phyloP scores from a whole-genome alignment of 2,113 vertebrate genomes.

The Bufo bufo region DNA sequence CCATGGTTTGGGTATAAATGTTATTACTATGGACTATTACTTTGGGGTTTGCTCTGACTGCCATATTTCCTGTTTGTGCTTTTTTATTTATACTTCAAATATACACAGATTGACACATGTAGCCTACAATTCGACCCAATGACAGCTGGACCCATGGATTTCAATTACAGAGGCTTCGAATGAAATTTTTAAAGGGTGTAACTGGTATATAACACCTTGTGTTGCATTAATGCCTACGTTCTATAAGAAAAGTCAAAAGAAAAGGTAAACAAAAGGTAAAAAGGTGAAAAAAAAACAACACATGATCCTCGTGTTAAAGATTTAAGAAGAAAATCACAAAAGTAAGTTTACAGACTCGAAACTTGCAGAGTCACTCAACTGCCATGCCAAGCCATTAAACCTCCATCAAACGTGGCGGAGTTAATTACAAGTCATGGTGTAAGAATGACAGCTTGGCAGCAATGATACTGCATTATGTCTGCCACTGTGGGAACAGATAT shows the following conservation, averaged over 20 bases:
- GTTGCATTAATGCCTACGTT: not conserved
- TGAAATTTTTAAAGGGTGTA: constrained; percentile 26
- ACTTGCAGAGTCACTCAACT: constrained; percentile 51
- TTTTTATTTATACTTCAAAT: not conserved
- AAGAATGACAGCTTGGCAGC: constrained; percentile 56
- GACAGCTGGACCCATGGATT: not conserved
- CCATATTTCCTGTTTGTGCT: not conserved
- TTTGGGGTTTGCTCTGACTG: no score
- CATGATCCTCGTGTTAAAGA: constrained; percentile 2
- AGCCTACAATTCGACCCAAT: not conserved
- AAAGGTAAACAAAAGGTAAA: not conserved
- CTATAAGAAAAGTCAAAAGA: not conserved
- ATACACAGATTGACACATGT: not conserved
- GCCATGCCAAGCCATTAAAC: constrained; percentile 49
- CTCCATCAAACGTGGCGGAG: constrained; percentile 48
- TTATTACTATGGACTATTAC: not conserved
- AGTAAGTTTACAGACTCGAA: constrained; percentile 32
- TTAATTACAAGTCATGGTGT: constrained; percentile 52
- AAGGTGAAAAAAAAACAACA: no score
- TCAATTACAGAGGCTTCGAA: not conserved
- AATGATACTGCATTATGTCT: constrained; percentile 56
- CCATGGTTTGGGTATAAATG: not conserved
- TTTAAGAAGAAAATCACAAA: constrained; percentile 29
- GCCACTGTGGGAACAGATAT: constrained; percentile 56
- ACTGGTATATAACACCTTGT: not conserved